Base-by-base conservation (phyloP, 2,113 vertebrate genomes). In the Pithys albifrons region DNA sequence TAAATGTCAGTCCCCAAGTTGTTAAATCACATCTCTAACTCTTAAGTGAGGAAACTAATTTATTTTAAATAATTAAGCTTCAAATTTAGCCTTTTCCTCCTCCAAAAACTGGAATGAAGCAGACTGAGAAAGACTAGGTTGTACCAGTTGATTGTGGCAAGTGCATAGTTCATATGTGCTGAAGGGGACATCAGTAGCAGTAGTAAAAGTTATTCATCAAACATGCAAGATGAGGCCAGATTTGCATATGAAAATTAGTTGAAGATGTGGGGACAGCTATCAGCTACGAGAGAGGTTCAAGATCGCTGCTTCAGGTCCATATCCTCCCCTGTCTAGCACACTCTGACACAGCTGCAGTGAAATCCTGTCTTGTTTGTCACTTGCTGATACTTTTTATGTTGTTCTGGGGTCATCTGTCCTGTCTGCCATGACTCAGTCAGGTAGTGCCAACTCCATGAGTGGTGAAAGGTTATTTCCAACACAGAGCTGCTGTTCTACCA, bases 1-100 rank as follows among this genome's bases (percentile, higher is more conserved):
- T 82, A 95, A 97, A 96, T 95, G 89, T 96, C 95, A 96, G 45
- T 76, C 75, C 43, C 27, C 2, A 17, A 89, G 81, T 95, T 93
- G 87, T 80, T 93, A 91, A 93, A 89, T 93, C 61, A 43, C 64
- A 93, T 77, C 37, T 52, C 45, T 90, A 95, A 73, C 55, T 88
- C 87, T 69, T 89, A 91, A 77, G 45, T 15, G 23, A 93, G 69
- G 48, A 74, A 96, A 83, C 39, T 24, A 77, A 89, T 95, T 90
- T 91, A 52, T 94, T 95, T 96, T 43, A 89, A 92, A 93, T 83
- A 91, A 93, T 93, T 89, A 94, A 67, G 12, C 55, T 77, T 96
- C 71, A 69, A 45, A 83, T 88, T 80, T 94, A 85, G 35, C 51
- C 25, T 89, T 90, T 52, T 25, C 12, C 43, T 89, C 46, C 52